Evolutionary conservation across 2,888 invertebrate genomes (phyloP).

Genomic region (Drosophila recens): DNA sequence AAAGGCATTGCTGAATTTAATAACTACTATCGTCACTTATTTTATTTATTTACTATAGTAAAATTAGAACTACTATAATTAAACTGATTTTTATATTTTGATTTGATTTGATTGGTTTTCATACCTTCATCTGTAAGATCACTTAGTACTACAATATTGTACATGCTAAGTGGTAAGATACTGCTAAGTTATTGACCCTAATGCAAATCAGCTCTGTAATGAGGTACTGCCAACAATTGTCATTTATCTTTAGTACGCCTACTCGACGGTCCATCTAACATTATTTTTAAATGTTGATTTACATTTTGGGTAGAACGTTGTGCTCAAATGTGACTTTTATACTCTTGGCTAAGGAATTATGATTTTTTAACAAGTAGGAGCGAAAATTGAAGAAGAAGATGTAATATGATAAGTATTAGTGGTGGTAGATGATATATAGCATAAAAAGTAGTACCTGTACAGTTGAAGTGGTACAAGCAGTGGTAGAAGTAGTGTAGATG

Average conservation of each 20-base stretch:
- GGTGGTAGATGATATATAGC: background rate
- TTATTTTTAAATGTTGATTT: constrained; percentile 2
- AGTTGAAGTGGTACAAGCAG: background rate
- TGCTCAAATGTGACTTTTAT: background rate
- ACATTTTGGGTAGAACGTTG: background rate
- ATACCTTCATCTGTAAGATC: background rate
- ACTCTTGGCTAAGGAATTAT: background rate
- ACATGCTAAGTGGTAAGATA: background rate
- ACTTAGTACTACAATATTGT: too few relatives aligned
- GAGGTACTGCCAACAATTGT: background rate
- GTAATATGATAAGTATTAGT: background rate
- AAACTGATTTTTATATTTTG: too few relatives aligned
- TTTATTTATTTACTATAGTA: background rate
- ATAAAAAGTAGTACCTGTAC: background rate
- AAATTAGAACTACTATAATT: background rate
- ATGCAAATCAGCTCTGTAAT: background rate
- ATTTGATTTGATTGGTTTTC: background rate
- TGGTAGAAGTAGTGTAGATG: background rate
- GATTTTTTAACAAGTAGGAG: background rate
- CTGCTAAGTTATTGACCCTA: constrained; percentile 7
- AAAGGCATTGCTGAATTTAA: background rate
- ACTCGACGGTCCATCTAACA: constrained; percentile 4
- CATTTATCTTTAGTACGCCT: constrained; percentile 11
- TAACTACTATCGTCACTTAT: background rate
- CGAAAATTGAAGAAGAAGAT: background rate